Conservation (phyloP, 2,113 vertebrate species). For the Varanus salvator region DNA sequence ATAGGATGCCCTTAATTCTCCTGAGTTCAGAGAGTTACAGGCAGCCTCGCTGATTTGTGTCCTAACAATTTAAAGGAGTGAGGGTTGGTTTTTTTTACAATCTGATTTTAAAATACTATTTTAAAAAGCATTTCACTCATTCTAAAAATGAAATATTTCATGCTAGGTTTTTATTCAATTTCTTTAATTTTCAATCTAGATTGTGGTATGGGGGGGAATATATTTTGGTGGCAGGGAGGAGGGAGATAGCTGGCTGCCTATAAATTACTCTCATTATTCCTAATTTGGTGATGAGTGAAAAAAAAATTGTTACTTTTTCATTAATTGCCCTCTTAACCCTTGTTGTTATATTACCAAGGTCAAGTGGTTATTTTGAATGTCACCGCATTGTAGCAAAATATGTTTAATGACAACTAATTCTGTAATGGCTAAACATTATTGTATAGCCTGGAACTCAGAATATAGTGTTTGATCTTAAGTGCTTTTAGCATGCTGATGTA, state of each 20-base stretch:
- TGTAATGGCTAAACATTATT: slow-evolving; percentile 40
- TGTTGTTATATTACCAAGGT: slow-evolving; percentile 26
- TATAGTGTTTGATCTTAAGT: slow-evolving; percentile 22
- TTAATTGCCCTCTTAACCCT: slow-evolving; percentile 18
- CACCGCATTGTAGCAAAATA: slow-evolving; percentile 33
- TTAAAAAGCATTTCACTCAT: neutral
- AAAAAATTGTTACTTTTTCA: neutral
- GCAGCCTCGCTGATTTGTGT: too few species aligned
- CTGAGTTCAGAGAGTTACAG: neutral
- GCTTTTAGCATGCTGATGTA: slow-evolving; percentile 62
- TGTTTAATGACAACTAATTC: slow-evolving; percentile 17
- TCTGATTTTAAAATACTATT: neutral
- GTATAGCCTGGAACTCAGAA: slow-evolving; percentile 23
- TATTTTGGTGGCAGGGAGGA: neutral
- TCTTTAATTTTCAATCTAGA: neutral
- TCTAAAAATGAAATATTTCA: neutral
- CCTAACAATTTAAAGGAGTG: too few species aligned
- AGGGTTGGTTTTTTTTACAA: neutral
- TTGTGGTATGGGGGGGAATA: neutral
- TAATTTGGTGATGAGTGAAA: neutral
- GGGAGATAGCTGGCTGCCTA: neutral
- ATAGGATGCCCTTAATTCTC: too few species aligned
- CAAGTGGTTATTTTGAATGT: slow-evolving; percentile 36
- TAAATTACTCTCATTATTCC: neutral
- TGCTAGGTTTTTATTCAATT: neutral